Percentiles rank a stretch among this genome's conserved stretches.
phyloP scores from a whole-genome alignment of 2,888 invertebrate genomes.

The Lepidochitona cinerea region DNA sequence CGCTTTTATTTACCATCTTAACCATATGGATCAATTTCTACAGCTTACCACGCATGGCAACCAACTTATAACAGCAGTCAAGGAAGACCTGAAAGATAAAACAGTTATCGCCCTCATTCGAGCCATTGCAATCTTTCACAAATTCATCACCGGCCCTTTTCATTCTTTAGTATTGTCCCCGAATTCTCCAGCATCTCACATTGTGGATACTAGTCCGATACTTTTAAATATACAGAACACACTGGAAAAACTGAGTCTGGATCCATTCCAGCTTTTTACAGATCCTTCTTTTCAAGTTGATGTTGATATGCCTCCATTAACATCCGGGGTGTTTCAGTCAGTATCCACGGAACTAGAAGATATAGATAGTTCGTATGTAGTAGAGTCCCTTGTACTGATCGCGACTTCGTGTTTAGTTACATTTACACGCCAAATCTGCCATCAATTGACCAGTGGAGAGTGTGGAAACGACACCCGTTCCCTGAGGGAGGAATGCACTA shows the following conservation, averaged over 20 bases:
- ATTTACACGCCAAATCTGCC: background rate
- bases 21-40: background rate
- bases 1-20: background rate
- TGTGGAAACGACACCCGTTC: background rate
- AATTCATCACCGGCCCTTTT: background rate
- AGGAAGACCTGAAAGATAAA: background rate
- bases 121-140: background rate
- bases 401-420: background rate
- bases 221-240: background rate
- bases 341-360: background rate
- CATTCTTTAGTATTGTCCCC: background rate
- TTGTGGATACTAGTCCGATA: background rate
- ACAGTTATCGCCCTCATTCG: background rate
- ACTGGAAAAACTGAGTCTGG: no score
- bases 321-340: background rate
- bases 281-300: background rate
- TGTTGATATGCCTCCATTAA: background rate
- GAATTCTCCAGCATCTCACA: background rate
- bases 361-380: background rate
- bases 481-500: background rate
- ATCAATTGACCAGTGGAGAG: background rate
- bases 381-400: background rate
- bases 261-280: no score
- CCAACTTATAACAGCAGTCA: background rate
- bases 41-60: background rate